These are phyloP conservation scores for Neocloeon triangulifer DNA, from an alignment of 1,140 invertebrate species.

Conservation along the genomic window DNA sequence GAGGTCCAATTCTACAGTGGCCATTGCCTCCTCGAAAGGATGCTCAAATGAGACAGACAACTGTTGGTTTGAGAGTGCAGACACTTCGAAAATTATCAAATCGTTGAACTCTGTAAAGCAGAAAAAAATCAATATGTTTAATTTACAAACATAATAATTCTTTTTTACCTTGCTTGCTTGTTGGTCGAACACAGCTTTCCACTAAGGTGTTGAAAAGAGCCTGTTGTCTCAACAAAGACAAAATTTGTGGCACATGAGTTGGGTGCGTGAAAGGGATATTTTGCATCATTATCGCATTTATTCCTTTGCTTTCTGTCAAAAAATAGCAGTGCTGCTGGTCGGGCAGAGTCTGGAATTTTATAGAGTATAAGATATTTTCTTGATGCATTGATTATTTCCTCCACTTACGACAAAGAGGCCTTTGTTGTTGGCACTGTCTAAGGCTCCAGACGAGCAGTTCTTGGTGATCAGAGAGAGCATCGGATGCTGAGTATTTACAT, in stretches of 20 bases:
- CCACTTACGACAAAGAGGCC: slow-evolving; percentile 53
- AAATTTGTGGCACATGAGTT: slow-evolving; percentile 71
- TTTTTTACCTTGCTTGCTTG: slow-evolving; percentile 35
- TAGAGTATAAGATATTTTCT: slow-evolving; percentile 3
- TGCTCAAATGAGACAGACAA: slow-evolving; percentile 81
- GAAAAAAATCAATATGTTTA: slow-evolving; percentile 16
- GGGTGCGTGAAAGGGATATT: slow-evolving; percentile 85
- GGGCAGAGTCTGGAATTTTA: slow-evolving; percentile 43
- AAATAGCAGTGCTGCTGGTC: slow-evolving; percentile 89
- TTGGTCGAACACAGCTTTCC: slow-evolving; percentile 59
- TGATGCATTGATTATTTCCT: slow-evolving; percentile 2
- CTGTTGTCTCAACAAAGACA: slow-evolving; percentile 68
- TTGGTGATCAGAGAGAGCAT: slow-evolving; percentile 53
- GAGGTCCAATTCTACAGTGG: slow-evolving; percentile 75
- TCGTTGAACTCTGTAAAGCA: slow-evolving; percentile 37
- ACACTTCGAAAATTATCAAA: slow-evolving; percentile 76
- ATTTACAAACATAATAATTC: neutral
- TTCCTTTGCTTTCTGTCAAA: slow-evolving; percentile 54
- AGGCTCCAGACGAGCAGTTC: slow-evolving; percentile 38
- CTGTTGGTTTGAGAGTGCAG: slow-evolving; percentile 66
- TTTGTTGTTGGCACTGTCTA: slow-evolving; percentile 42
- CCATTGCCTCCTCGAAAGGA: slow-evolving; percentile 75
- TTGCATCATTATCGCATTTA: slow-evolving; percentile 58
- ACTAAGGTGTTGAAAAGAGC: slow-evolving; percentile 77
- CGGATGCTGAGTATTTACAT: slow-evolving; percentile 35